Evolutionary conservation across 2,888 invertebrate species (phyloP), one percentile per base, ranked within the genome.

Genomic region (Psylliodes chrysocephalus): DNA sequence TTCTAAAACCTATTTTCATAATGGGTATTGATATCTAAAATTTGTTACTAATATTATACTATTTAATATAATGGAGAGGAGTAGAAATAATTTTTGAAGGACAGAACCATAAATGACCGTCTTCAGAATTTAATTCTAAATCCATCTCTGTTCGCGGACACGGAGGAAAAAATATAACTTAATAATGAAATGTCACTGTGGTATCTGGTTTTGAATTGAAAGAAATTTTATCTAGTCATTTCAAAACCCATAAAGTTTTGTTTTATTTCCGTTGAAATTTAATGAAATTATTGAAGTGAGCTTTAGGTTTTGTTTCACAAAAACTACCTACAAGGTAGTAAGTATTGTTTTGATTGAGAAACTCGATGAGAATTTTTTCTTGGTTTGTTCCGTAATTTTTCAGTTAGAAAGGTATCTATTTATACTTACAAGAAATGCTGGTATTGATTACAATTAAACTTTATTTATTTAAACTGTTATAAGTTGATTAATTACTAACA

Each of bases 171-270:
- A 63, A 40, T 57, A 57, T 63, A 63, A 63, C 56, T 63, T 57
- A 57, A 59, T 59, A 59, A 59, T 51, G 40, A 49, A 59, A 18
- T 63, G 53, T 60, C 53, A 46, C 57, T 63, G 42, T 57, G 57
- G 57, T 30, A 38, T 35, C 30, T 35, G 33, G 14, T 22, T 35
- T 59, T 18, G 18, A 30, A 38, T 28, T 59, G 12, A 17, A 49
- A 46, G 28, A 49, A 59, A 59, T 55, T 59, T 28, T 10, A 49
- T 40, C 49, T 28, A 59, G 59, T 59, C 59, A 59, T 59, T 40
- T 49, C 47, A 40, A 59, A 49, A 59, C 49, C 57, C 49, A 49
- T 46, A 47, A 46, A 35, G 47, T 57, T 46, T 57, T 57, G 47
- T 57, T 47, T 57, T 57, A 35, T 47, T 47, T 47, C 15, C 12